Evolutionary conservation across 2,888 invertebrate species (phyloP).

Genomic region (Phyllotreta striolata): DNA sequence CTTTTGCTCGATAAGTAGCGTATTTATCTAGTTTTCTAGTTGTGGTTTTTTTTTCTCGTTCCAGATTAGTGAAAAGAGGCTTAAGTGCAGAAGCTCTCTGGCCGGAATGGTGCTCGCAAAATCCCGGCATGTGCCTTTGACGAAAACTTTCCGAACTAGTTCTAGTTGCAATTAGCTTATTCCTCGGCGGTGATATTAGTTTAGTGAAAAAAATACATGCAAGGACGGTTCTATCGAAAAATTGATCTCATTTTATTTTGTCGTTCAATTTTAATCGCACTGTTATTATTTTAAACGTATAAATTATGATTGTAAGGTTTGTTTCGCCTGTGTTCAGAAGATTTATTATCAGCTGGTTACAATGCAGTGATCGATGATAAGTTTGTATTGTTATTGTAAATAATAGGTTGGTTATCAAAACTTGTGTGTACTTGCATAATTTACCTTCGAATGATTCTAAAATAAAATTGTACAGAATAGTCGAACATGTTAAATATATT

Average conservation of each 20-base stretch:
- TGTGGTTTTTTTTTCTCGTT: conserved; percentile 4
- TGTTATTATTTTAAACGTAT: conserved; percentile 5
- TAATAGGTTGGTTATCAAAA: no score
- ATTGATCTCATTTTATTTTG: conserved; percentile 28
- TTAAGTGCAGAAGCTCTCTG: conserved; percentile 75
- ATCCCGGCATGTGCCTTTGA: conserved; percentile 76
- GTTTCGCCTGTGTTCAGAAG: neutral
- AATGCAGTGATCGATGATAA: no score
- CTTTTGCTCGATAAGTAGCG: neutral
- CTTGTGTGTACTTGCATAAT: no score
- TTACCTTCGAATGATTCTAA: no score
- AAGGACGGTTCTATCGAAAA: conserved; percentile 18
- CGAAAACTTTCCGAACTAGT: conserved; percentile 32
- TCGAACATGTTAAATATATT: no score
- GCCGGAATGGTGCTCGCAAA: conserved; percentile 80
- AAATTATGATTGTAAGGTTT: neutral
- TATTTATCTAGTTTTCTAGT: neutral
- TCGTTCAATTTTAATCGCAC: conserved; percentile 1
- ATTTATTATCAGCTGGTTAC: neutral
- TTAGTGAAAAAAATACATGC: conserved; percentile 35
- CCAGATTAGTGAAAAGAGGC: conserved; percentile 68
- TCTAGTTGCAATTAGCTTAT: conserved; percentile 21
- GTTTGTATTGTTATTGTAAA: no score
- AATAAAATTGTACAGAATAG: no score
- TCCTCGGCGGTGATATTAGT: conserved; percentile 49